phyloP scores from a whole-genome alignment of 2,888 invertebrate genomes.

The Seira sanloemensis region DNA sequence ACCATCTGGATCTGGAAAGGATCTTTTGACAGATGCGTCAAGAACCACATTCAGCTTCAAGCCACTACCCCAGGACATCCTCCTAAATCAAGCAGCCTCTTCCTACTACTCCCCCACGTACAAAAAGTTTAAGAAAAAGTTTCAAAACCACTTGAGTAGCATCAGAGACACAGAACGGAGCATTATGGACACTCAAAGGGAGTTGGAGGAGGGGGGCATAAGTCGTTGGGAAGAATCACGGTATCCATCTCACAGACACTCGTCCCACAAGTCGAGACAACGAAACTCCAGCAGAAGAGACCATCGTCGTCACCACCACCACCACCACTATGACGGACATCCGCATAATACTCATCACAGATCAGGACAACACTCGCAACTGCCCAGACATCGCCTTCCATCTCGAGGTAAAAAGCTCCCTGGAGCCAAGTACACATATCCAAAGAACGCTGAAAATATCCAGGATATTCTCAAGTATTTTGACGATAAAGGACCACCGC shows the following conservation, averaged over 20 bases:
- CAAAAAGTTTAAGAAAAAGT: constrained; percentile 28
- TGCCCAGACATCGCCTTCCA: constrained; percentile 6
- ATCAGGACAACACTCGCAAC: constrained; percentile 37
- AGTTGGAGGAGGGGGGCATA: constrained; percentile 28
- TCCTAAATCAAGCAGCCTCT: constrained; percentile 35
- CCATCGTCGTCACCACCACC: background rate
- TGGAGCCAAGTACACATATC: constrained; percentile 67
- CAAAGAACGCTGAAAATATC: constrained; percentile 72
- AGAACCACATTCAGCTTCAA: constrained; percentile 44
- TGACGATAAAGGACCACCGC: constrained; percentile 44
- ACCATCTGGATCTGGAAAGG: constrained; percentile 24
- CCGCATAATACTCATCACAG: constrained; percentile 18
- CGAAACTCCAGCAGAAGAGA: constrained; percentile 22
- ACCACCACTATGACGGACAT: constrained; percentile 9
- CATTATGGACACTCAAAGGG: constrained; percentile 43
- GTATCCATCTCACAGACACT: constrained; percentile 7
- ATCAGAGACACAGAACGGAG: constrained; percentile 34
- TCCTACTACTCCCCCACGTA: constrained; percentile 51
- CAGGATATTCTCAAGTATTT: constrained; percentile 73
- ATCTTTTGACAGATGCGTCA: constrained; percentile 29
- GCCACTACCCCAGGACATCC: constrained; percentile 25
- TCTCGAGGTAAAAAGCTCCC: constrained; percentile 39
- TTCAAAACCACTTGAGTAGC: constrained; percentile 30
- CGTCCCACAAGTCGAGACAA: constrained; percentile 8
- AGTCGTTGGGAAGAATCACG: constrained; percentile 37